phyloP scores from a whole-genome alignment of 1,140 invertebrate species.

The Philopotamus ludificatus region DNA sequence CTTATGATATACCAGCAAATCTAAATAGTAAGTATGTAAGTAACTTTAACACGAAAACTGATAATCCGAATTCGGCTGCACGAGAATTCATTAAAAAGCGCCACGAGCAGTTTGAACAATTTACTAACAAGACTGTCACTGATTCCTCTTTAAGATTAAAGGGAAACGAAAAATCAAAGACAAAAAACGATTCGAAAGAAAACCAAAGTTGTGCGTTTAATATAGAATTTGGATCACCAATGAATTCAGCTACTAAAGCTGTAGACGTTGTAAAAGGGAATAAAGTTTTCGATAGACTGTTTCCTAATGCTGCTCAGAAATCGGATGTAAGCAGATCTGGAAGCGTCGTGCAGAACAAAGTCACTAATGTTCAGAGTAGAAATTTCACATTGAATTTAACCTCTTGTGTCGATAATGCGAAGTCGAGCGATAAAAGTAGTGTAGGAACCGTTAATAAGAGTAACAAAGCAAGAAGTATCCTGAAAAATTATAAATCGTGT shows the following conservation, averaged over 20 bases:
- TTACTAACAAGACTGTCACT: not conserved
- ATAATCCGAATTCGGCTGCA: slow-evolving; percentile 33
- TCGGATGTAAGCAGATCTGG: slow-evolving; percentile 42
- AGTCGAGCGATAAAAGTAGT: slow-evolving; percentile 12
- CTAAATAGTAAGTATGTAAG: slow-evolving; percentile 47
- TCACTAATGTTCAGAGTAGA: slow-evolving; percentile 40
- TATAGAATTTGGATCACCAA: slow-evolving; percentile 47
- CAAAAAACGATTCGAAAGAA: slow-evolving; percentile 13
- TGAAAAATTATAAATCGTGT: slow-evolving; percentile 68
- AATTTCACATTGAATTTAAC: slow-evolving; percentile 51
- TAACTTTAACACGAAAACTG: slow-evolving; percentile 23
- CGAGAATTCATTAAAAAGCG: slow-evolving; percentile 37
- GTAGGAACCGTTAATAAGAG: slow-evolving; percentile 12
- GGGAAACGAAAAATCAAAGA: slow-evolving; percentile 13
- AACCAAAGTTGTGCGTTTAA: slow-evolving; percentile 46
- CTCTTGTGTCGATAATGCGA: slow-evolving; percentile 37
- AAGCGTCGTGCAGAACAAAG: slow-evolving; percentile 33
- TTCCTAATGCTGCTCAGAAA: slow-evolving; percentile 43
- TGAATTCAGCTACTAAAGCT: slow-evolving; percentile 18
- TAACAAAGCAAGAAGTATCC: slow-evolving; percentile 57
- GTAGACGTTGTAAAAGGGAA: slow-evolving; percentile 15
- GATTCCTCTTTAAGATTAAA: not conserved
- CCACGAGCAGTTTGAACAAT: slow-evolving; percentile 36
- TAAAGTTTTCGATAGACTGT: slow-evolving; percentile 55
- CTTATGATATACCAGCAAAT: slow-evolving; percentile 56